These are phyloP conservation scores for Mizuhopecten yessoensis DNA, from an alignment of 1,140 invertebrate genomes.

Conservation along the genomic window DNA sequence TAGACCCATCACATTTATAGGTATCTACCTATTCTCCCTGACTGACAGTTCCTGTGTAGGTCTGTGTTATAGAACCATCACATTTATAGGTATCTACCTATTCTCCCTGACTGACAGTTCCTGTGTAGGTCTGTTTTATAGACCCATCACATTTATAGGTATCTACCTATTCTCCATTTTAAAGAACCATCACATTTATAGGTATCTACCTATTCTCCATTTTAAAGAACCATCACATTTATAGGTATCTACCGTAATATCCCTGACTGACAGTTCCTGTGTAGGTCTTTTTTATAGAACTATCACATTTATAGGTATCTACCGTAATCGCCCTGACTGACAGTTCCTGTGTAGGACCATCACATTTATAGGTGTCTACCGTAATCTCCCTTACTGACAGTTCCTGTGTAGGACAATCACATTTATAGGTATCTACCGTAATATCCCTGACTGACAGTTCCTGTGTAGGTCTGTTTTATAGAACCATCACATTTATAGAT, in stretches of 20 bases:
- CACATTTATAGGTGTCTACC: neutral
- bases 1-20: neutral
- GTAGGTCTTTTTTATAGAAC: neutral
- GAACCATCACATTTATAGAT: neutral
- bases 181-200: no score
- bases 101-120: neutral
- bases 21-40: neutral
- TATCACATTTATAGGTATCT: neutral
- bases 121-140: neutral
- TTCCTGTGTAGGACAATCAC: neutral
- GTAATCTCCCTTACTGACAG: neutral
- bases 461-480: neutral
- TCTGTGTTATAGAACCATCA: neutral
- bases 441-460: neutral
- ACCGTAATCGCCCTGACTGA: conserved; percentile 6
- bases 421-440: neutral
- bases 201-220: no score
- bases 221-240: no score
- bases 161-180: no score
- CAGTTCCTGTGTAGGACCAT: neutral
- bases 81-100: neutral
- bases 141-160: neutral
- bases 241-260: neutral
- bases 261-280: neutral
- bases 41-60: neutral